Percentiles rank a stretch among this genome's conserved stretches.
phyloP scores from a whole-genome alignment of 2,888 invertebrate species.

The Sepiola atlantica region DNA sequence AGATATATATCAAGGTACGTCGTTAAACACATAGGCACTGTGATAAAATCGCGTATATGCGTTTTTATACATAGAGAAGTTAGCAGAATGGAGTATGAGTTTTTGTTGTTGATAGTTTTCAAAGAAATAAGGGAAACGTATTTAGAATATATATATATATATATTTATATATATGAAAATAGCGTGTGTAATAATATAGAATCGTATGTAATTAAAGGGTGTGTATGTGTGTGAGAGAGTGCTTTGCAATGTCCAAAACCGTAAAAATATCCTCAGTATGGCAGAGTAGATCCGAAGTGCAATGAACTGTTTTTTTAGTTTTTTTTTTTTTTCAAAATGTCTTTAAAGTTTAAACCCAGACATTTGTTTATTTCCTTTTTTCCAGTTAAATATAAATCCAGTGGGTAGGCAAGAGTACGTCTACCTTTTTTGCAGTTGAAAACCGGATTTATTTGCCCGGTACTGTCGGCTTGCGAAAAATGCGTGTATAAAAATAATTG shows the following conservation, averaged over 20 bases:
- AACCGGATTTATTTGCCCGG: not conserved
- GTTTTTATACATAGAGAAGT: constrained; percentile 14
- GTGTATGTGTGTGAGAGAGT: not conserved
- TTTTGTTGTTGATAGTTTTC: not conserved
- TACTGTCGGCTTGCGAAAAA: not conserved
- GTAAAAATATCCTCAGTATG: not conserved
- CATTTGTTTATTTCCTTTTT: not conserved
- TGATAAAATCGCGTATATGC: not conserved
- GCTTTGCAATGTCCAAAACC: not conserved
- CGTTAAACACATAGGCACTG: not conserved
- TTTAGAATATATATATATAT: not conserved
- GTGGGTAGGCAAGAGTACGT: not conserved
- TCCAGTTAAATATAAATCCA: not conserved
- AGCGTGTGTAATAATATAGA: not conserved
- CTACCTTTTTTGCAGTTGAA: not conserved
- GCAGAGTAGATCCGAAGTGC: not conserved
- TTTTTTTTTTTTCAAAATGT: not conserved
- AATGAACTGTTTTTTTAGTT: not conserved
- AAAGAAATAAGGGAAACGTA: not conserved
- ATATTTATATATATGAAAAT: not conserved
- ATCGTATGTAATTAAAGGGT: not conserved
- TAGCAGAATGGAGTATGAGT: not conserved
- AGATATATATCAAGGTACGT: not conserved
- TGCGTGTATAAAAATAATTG: not conserved
- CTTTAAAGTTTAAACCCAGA: not conserved